Base-by-base conservation (phyloP, 2,113 vertebrate genomes). In the Macheiramphus alcinus region DNA sequence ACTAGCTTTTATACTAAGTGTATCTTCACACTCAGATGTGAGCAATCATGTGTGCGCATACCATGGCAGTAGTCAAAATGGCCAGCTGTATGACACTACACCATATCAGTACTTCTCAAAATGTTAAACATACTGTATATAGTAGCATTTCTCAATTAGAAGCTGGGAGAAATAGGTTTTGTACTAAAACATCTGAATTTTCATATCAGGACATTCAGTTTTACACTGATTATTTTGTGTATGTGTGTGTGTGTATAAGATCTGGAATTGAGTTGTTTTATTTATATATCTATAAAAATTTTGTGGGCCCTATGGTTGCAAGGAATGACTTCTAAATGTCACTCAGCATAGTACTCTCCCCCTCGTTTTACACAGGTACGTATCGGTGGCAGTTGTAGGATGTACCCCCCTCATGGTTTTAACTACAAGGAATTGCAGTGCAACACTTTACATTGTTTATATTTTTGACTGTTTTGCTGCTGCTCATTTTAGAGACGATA, bases 1-100 rank as follows among this genome's bases (percentile, higher is more conserved):
- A 86, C 45, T n/a, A 22, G 67, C 48, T 94, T 84, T 84, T 40
- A 20, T 56, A 40, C 52, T 14, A 42, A 16, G 40, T 53, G 18
- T 82, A 31, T 73, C 40, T 55, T 62, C 29, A 62, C 36, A 17
- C 10, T 73, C n/a, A 22, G 3, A 3, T 22, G 17, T 48, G 58
- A 53, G 45, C 4, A 1, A 7, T 61, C 11, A 3, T 9, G 19
- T 0, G 1, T 34, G 47, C 32, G 42, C 43, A 48, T 26, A 29
- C 34, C 16, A 3, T 36, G 36, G 23, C 43, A 63, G 61, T 47
- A 38, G 38, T 80, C 43, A 74, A 40, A 74, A 63, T 27, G 55
- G 62, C 16, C 38, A 53, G 56, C 62, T 74, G 56, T 80, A 25
- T 6, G 40, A 55, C n/a, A 27, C 31, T 38, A 10, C 20, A 29